phyloP scores from a whole-genome alignment of 2,113 vertebrate species.

The Ranitomeya variabilis region DNA sequence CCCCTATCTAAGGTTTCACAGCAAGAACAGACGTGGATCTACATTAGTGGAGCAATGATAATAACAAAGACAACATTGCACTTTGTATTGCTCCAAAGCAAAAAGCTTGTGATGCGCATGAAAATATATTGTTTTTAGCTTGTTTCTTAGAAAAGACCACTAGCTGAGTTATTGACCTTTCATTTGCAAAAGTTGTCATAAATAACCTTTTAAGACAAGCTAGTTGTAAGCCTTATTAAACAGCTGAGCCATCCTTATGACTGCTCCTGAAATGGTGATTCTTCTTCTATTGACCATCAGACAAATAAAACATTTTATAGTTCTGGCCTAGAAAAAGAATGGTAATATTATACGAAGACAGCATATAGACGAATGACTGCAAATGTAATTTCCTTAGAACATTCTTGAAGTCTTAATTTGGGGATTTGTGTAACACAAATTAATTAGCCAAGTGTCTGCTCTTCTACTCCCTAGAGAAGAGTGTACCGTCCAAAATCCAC shows the following conservation, averaged over 20 bases:
- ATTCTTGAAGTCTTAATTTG: neutral
- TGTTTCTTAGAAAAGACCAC: conserved; percentile 63
- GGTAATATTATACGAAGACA: neutral
- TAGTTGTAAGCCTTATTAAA: conserved; percentile 47
- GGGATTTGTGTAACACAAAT: neutral
- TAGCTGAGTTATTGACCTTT: conserved; percentile 71
- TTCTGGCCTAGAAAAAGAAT: neutral
- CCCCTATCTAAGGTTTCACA: too few species aligned
- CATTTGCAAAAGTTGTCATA: conserved; percentile 61
- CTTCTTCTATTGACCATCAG: neutral
- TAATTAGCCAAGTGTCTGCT: neutral
- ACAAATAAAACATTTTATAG: neutral
- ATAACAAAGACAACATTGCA: neutral
- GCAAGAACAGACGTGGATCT: too few species aligned
- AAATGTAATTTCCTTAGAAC: neutral
- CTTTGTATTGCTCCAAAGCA: neutral
- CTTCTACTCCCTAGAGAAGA: neutral
- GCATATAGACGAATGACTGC: neutral
- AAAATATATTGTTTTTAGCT: conserved; percentile 47
- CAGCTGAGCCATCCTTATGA: conserved; percentile 62
- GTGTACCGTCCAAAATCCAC: neutral
- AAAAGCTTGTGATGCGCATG: neutral
- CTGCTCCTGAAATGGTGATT: neutral
- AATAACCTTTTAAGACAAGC: conserved; percentile 63
- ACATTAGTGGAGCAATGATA: neutral